A percentile compares a stretch with the other conserved stretches of the same genome.
phyloP scores from a whole-genome alignment of 2,888 invertebrate genomes.

The Amblyjoppa proteus region DNA sequence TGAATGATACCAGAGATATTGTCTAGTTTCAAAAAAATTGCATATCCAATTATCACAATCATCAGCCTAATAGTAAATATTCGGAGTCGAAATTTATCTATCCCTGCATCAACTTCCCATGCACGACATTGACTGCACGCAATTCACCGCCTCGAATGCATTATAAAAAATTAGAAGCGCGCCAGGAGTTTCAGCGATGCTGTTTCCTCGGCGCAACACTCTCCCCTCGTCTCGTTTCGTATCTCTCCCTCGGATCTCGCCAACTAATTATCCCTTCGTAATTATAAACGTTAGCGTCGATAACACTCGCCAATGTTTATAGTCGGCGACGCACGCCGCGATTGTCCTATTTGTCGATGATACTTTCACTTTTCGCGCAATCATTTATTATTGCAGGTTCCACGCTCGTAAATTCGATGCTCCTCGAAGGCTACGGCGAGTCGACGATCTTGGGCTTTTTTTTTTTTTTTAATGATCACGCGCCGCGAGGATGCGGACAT shows the following conservation, averaged over 20 bases:
- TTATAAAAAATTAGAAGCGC: background rate
- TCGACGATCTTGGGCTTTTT: constrained; percentile 16
- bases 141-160: background rate
- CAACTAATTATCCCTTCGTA: constrained; percentile 50
- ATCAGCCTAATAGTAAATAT: background rate
- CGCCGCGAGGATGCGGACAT: background rate
- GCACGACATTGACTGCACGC: background rate
- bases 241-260: constrained; percentile 33
- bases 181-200: background rate
- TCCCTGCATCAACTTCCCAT: background rate
- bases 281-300: constrained; percentile 49
- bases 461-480: background rate
- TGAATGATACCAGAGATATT: constrained; percentile 14
- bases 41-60: background rate
- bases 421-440: constrained; percentile 8
- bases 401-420: constrained; percentile 44
- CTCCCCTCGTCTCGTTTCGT: constrained; percentile 22
- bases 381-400: constrained; percentile 39
- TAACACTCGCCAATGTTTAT: constrained; percentile 69
- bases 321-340: constrained; percentile 47
- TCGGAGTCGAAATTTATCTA: background rate
- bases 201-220: constrained; percentile 16
- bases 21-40: constrained; percentile 14
- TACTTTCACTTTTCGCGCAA: constrained; percentile 71
- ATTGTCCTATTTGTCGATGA: constrained; percentile 44